Evolutionary conservation across 2,113 vertebrate species (phyloP), one percentile per base, ranked within the genome.

Genomic region (Oryzias melastigma): DNA sequence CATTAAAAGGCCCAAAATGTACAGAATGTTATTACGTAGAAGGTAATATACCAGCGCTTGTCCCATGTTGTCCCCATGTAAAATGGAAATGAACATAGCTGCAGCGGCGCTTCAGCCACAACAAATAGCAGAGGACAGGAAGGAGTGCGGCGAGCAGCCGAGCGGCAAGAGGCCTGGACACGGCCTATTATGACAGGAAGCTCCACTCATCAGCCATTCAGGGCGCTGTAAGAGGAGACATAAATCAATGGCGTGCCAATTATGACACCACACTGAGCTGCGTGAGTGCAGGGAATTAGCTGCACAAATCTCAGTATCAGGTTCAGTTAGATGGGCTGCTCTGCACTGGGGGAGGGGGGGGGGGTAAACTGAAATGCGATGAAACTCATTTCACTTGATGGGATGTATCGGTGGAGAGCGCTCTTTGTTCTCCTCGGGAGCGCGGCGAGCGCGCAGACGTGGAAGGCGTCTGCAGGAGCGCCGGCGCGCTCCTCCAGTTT

Each of bases 231-330:
- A 90, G 87, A 79, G 73, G 89, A 91, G 82, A 80, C 84, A 77
- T 68, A 87, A 89, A 90, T 90, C 90, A 88, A 91, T 90, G 84
- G 75, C n/a, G 75, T 68, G 81, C 81, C 85, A 87, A 90, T 90
- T 87, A 87, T 89, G 87, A 90, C 82, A 86, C 85, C 84, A 74
- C 87, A 81, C 65, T 49, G 78, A 75, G 76, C 75, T 51, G 71
- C 65, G 70, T 80, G 87, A 89, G 88, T 86, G 85, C 83, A 82
- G 82, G 75, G 87, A 89, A 89, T 88, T 85, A 89, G 82, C 83
- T 16, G 74, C 87, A 69, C 85, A 83, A 79, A 86, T 86, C 80
- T 75, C 68, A 49, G 77, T 85, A 85, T 90, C 87, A 62, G 80
- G 84, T 90, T 90, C 80, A 53, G 83, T 70, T 64, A 75, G 75